Percentiles rank a stretch among this genome's conserved stretches.
These are phyloP conservation scores for Chlorodrepanis virens DNA, from an alignment of 2,113 vertebrate genomes.

Conservation along the genomic window DNA sequence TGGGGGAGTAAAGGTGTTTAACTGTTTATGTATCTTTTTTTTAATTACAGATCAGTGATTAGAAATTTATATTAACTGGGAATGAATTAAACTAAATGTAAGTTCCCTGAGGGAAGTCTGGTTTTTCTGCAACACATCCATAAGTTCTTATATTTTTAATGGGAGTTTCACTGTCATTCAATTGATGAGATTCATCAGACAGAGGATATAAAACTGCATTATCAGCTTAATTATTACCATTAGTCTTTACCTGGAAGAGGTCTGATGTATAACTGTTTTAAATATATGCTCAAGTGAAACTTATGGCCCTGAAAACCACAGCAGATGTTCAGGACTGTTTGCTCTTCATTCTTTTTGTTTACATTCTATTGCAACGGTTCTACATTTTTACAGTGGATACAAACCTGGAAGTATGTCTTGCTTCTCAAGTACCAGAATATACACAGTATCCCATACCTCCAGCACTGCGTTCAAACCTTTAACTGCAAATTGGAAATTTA, in stretches of 20 bases:
- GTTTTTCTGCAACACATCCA: neutral
- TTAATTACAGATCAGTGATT: neutral
- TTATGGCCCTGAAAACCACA: neutral
- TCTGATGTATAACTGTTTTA: neutral
- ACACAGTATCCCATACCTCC: neutral
- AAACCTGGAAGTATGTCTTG: neutral
- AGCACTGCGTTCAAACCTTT: neutral
- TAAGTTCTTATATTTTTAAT: slow-evolving; percentile 20
- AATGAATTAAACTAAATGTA: neutral
- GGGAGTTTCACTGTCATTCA: neutral
- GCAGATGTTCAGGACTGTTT: neutral
- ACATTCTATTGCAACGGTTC: neutral
- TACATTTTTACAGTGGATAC: neutral
- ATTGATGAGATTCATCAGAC: neutral
- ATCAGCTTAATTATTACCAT: slow-evolving; percentile 4
- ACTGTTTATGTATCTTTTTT: neutral
- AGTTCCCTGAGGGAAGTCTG: neutral
- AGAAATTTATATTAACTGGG: neutral
- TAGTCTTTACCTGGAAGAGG: neutral
- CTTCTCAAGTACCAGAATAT: neutral
- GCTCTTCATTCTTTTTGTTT: neutral
- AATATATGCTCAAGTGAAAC: neutral
- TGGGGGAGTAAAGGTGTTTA: neutral
- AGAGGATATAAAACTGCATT: neutral
- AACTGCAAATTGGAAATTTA: neutral